Evolutionary conservation across 1,140 invertebrate species (phyloP).

Genomic region (Drosophila arawakana): DNA sequence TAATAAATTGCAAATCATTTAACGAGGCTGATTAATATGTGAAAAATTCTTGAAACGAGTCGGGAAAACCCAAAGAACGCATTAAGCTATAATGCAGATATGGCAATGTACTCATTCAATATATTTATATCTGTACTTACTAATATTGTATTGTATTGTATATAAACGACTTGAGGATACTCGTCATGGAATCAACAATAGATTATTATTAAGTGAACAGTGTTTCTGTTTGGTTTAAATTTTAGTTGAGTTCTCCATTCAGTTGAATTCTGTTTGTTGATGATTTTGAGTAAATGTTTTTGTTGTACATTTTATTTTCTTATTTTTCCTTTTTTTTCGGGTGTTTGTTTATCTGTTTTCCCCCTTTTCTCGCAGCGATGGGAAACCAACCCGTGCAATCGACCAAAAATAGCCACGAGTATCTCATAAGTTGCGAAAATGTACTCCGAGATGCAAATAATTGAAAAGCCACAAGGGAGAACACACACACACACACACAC

Average conservation of each 20-base stretch:
- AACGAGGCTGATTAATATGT: conserved; percentile 31
- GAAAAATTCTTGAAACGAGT: not conserved
- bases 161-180: conserved; percentile 1
- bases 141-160: not conserved
- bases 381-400: conserved; percentile 68
- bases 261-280: conserved; percentile 38
- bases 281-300: conserved; percentile 9
- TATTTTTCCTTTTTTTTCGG: no score
- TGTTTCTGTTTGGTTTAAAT: conserved; percentile 27
- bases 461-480: conserved; percentile 12
- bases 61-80: conserved; percentile 23
- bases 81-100: not conserved
- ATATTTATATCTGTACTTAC: not conserved
- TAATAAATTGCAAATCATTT: conserved; percentile 62
- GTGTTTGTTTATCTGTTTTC: conserved; percentile 65
- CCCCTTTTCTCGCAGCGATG: not conserved
- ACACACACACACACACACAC: not conserved
- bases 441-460: conserved; percentile 17
- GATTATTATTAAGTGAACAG: conserved; percentile 73
- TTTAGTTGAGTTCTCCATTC: conserved; percentile 25
- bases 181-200: conserved; percentile 71
- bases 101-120: conserved; percentile 7
- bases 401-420: conserved; percentile 57
- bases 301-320: not conserved
- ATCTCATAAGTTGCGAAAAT: conserved; percentile 40